Conservation (phyloP, 2,113 vertebrate genomes). For the Pachyramphus minor region DNA sequence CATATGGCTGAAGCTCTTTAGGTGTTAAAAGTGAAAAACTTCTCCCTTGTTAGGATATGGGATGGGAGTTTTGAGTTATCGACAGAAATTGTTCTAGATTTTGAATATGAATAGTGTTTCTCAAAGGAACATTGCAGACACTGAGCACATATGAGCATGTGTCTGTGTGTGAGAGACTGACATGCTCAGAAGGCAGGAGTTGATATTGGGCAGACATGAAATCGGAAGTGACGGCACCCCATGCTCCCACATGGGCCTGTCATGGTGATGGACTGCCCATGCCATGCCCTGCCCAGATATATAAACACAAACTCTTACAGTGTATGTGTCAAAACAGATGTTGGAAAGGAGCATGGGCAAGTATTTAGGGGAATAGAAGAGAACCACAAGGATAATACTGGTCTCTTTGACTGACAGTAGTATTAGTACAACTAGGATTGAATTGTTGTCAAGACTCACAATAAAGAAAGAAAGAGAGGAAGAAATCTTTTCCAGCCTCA, state of each 20-base stretch:
- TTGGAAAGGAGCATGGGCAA: background rate
- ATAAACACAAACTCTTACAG: background rate
- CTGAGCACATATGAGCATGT: accelerated
- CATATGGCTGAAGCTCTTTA: background rate
- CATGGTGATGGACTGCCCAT: background rate
- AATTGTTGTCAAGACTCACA: background rate
- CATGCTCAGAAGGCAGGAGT: background rate
- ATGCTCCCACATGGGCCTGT: accelerated
- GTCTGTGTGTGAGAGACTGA: background rate
- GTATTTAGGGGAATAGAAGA: background rate
- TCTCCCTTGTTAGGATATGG: background rate
- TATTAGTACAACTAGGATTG: background rate
- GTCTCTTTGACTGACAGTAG: background rate
- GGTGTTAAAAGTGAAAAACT: background rate
- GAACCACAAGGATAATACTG: background rate
- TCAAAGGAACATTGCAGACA: background rate
- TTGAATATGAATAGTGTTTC: background rate
- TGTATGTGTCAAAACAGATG: background rate
- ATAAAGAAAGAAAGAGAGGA: background rate
- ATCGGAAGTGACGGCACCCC: background rate
- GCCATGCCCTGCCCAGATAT: background rate
- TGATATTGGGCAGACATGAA: background rate
- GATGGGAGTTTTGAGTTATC: background rate
- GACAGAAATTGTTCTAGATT: background rate
- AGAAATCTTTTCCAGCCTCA: background rate